These are phyloP conservation scores for Papilio aristodemus DNA, from an alignment of 1,140 invertebrate species.

Conservation along the genomic window DNA sequence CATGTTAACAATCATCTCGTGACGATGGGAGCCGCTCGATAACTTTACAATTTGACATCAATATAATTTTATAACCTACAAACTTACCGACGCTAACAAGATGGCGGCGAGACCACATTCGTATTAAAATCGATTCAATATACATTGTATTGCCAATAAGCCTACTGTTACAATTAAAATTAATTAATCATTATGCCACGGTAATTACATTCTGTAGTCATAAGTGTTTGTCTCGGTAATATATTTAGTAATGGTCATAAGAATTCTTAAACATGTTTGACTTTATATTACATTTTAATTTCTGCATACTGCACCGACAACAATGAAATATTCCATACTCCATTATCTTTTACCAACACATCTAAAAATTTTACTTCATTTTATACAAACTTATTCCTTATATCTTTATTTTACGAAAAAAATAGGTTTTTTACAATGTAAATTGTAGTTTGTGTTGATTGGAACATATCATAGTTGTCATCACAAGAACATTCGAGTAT, in stretches of 20 bases:
- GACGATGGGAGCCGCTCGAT: background rate
- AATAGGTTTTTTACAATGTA: too few species aligned
- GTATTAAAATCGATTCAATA: background rate
- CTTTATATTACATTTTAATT: background rate
- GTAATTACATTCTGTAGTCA: conserved; percentile 15
- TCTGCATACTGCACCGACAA: background rate
- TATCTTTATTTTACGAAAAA: too few species aligned
- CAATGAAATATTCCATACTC: background rate
- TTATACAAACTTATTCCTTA: too few species aligned
- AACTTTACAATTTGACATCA: background rate
- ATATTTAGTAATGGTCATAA: conserved; percentile 27
- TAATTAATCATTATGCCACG: background rate
- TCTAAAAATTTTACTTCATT: too few species aligned
- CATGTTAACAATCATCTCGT: background rate
- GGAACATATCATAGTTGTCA: background rate
- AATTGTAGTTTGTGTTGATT: background rate
- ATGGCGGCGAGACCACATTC: background rate
- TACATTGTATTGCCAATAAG: background rate
- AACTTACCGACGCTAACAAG: background rate
- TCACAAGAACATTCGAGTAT: background rate
- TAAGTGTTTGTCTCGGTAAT: background rate
- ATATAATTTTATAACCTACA: background rate
- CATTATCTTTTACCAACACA: background rate
- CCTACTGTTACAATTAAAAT: background rate
- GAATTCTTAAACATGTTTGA: conserved; percentile 14